Base-by-base conservation (phyloP, 2,888 invertebrate species). In the Xanthia icteritia region DNA sequence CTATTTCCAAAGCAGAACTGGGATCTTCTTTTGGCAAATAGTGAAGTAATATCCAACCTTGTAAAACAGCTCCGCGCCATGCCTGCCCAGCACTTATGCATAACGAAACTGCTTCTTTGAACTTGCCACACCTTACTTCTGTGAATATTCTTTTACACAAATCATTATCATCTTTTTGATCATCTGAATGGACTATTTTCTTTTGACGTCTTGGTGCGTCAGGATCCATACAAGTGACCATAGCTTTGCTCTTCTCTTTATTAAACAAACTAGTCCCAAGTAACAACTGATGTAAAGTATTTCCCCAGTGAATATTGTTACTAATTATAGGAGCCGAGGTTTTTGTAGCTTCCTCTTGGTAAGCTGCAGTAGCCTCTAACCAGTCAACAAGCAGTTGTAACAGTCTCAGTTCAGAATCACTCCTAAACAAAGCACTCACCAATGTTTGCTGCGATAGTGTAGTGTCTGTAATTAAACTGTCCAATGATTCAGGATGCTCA, bases 341-440 rank as follows among this genome's bases (percentile, higher is more conserved):
- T 76, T 95, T 94, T 15, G 96, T 96, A 0, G 95, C 93, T 86
- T 94, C 95, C 93, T 99, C 99, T 51, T 98, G 98, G 91, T 98
- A 99, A 90, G 98, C 98, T 31, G 98, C 98, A 92, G 98, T 98
- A 60, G 97, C 97, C 94, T 99, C 99, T 73, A 99, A 93, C 99
- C 99, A 99, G 93, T 99, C 99, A 42, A 99, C 98, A 61, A 99
- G 97, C 68, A 99, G 93, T 93, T 99, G 98, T 90, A 98, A 97
- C 91, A 98, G 97, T 54, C 98, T 94, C 51, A 97, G 89, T 77
- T 97, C 97, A 0, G 97, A 93, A 89, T 97, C 97, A 74, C 94
- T 95, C 93, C 94, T 93, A 86, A 95, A 96, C 79, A 96, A 92
- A 69, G 93, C 93, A 72, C 90, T 90, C 1, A 96, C 95, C 82